A percentile compares a stretch with the other conserved stretches of the same genome.
These are phyloP conservation scores for Protonibea diacanthus DNA, from an alignment of 2,797 vertebrate species.

Conservation along the genomic window DNA sequence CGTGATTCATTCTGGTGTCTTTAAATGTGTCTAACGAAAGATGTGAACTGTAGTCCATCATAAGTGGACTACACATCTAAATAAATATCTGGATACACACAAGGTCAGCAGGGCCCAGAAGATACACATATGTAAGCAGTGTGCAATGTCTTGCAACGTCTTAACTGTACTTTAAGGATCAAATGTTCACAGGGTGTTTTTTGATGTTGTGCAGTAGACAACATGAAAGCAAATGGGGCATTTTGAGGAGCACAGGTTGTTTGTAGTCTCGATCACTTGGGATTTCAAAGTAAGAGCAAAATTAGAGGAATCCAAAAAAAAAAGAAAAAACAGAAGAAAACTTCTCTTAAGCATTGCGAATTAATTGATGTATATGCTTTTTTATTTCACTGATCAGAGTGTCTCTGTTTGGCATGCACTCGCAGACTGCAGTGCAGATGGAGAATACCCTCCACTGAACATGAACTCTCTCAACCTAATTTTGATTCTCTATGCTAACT, in stretches of 20 bases:
- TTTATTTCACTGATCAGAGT: conserved; percentile 36
- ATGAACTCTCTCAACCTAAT: conserved; percentile 38
- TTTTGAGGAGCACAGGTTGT: conserved; percentile 34
- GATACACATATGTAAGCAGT: conserved; percentile 7
- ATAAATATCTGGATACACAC: background rate
- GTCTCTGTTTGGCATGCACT: conserved; percentile 12
- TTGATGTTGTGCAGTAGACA: conserved; percentile 30
- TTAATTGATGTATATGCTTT: conserved; percentile 26
- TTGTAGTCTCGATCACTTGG: conserved; percentile 22
- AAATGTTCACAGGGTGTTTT: conserved; percentile 23
- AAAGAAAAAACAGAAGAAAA: background rate
- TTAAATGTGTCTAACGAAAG: background rate
- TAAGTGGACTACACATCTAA: background rate
- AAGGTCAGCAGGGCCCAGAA: background rate
- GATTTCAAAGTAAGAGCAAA: conserved; percentile 43
- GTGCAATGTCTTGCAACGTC: background rate
- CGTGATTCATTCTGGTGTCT: too few relatives aligned
- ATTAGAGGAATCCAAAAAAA: conserved; percentile 48
- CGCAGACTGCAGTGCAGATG: conserved; percentile 26
- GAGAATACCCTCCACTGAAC: conserved; percentile 40
- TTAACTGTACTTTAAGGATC: conserved; percentile 26
- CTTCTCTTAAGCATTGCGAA: conserved; percentile 29
- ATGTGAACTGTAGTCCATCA: background rate
- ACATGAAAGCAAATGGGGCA: conserved; percentile 30
- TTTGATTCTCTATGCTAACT: conserved; percentile 38